Evolutionary conservation across 2,113 vertebrate genomes (phyloP).

Genomic region (Corythaixoides concolor): DNA sequence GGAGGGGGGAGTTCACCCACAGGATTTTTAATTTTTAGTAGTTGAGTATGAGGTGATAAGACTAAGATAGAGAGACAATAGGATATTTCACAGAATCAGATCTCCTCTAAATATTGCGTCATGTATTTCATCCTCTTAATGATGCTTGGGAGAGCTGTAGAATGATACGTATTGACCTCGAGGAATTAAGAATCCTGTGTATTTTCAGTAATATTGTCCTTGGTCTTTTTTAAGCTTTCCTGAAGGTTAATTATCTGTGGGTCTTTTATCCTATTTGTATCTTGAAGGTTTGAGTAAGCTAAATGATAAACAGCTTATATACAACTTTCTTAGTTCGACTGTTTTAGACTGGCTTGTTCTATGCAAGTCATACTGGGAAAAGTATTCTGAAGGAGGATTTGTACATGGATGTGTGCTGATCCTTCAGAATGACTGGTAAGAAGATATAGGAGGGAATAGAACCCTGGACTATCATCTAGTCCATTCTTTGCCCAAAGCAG

Average conservation of each 20-base stretch:
- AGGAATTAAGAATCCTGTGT: background rate
- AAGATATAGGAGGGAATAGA: background rate
- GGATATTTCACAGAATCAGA: conserved; percentile 30
- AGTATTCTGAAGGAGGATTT: background rate
- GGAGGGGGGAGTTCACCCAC: conserved; percentile 1
- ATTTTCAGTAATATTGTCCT: background rate
- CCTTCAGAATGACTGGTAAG: background rate
- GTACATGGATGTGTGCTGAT: background rate
- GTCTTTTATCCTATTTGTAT: background rate
- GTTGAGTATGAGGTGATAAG: conserved; percentile 42
- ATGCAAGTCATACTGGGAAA: background rate
- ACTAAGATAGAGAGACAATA: conserved; percentile 56
- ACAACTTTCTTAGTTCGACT: background rate
- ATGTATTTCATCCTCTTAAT: conserved; percentile 29
- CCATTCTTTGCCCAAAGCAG: background rate
- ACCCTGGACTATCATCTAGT: background rate
- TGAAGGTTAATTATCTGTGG: conserved; percentile 17
- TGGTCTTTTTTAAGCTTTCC: background rate
- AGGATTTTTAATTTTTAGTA: conserved; percentile 45
- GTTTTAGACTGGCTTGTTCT: background rate
- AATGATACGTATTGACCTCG: background rate
- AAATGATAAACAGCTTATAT: conserved; percentile 9
- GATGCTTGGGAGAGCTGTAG: background rate
- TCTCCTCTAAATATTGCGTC: conserved; percentile 23
- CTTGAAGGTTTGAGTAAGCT: background rate